phyloP scores from a whole-genome alignment of 2,113 vertebrate genomes.

The Chrysemys picta region DNA sequence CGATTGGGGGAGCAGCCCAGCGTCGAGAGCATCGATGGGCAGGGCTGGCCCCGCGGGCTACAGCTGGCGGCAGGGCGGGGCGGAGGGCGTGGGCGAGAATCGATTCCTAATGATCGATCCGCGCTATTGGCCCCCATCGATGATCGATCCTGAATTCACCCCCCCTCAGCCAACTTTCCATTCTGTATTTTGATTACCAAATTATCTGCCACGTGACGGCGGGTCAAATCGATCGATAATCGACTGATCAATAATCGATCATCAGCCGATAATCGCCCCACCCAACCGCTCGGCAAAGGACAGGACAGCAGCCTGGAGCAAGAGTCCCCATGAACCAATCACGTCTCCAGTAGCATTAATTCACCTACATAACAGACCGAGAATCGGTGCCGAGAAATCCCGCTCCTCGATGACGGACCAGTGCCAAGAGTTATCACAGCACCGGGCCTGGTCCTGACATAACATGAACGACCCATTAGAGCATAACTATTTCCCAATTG shows the following conservation, averaged over 20 bases:
- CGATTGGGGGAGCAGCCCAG: conserved; percentile 64
- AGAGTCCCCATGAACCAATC: fast-evolving
- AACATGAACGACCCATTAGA: too few species aligned
- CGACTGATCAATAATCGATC: background rate
- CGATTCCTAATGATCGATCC: too few species aligned
- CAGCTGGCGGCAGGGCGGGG: background rate
- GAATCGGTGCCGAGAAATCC: background rate
- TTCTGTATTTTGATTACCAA: fast-evolving
- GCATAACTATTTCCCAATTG: too few species aligned
- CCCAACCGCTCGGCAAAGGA: fast-evolving
- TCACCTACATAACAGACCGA: fast-evolving
- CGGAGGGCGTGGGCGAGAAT: background rate
- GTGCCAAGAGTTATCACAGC: too few species aligned
- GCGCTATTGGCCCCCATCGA: too few species aligned
- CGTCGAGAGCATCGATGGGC: conserved; percentile 48
- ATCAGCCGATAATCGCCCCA: background rate
- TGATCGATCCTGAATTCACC: background rate
- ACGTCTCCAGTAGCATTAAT: fast-evolving
- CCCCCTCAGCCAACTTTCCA: too few species aligned
- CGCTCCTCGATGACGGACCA: fast-evolving
- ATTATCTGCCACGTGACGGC: too few species aligned
- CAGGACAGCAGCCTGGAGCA: too few species aligned
- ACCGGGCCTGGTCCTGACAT: too few species aligned
- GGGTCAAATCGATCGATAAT: too few species aligned
- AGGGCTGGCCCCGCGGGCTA: background rate